A percentile compares a stretch with the other conserved stretches of the same genome.
phyloP scores from a whole-genome alignment of 2,113 vertebrate genomes.

The Craseonycteris thonglongyai region DNA sequence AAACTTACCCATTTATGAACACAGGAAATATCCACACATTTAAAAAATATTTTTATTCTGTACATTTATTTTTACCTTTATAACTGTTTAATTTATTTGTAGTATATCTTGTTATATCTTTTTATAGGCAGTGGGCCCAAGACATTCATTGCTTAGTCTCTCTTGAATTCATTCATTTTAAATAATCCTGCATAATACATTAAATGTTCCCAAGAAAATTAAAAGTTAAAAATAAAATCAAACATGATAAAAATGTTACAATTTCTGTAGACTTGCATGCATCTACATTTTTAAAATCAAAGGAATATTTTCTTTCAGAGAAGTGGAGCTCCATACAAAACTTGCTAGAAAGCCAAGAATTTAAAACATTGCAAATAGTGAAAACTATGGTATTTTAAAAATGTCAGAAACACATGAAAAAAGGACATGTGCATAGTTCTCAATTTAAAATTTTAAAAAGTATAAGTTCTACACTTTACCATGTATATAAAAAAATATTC shows the following conservation, averaged over 20 bases:
- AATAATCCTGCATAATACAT: background rate
- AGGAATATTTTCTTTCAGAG: background rate
- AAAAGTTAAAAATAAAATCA: background rate
- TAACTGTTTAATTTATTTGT: background rate
- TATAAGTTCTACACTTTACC: background rate
- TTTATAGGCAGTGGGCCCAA: background rate
- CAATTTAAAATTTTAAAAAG: background rate
- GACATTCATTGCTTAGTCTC: background rate
- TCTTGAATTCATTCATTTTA: background rate
- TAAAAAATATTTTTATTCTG: background rate
- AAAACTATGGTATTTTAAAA: background rate
- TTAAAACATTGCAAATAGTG: background rate
- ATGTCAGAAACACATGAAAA: background rate
- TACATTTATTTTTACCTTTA: background rate
- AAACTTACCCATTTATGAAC: background rate
- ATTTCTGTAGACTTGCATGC: background rate
- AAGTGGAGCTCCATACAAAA: background rate
- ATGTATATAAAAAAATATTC: background rate
- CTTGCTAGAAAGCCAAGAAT: background rate
- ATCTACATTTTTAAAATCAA: background rate
- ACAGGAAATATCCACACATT: background rate
- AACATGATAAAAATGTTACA: background rate
- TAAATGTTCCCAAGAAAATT: background rate
- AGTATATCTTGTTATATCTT: background rate
- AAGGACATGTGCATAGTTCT: background rate